Conservation (phyloP, 2,797 vertebrate species). For the Diceros bicornis region DNA sequence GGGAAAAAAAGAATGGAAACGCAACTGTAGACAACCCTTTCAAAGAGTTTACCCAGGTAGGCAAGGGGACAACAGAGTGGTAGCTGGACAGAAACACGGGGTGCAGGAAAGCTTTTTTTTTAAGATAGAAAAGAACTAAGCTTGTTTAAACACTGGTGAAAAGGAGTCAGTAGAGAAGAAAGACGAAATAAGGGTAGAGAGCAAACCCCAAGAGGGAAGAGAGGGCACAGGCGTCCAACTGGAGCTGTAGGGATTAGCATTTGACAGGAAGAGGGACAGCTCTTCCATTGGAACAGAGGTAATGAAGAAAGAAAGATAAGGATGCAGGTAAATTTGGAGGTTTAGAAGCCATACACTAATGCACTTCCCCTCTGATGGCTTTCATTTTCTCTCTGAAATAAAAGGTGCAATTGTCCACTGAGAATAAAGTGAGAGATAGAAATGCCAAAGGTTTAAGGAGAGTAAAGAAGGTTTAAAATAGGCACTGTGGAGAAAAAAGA, state of each 20-base stretch:
- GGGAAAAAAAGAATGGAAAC: background rate
- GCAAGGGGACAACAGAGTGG: background rate
- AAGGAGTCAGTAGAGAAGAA: constrained; percentile 16
- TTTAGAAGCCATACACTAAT: background rate
- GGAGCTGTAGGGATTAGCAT: background rate
- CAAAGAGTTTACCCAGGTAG: background rate
- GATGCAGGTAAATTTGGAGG: background rate
- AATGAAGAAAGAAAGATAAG: background rate
- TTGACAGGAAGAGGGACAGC: background rate
- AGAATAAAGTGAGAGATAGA: background rate
- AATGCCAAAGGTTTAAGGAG: background rate
- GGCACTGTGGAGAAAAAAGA: background rate
- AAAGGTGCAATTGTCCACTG: background rate
- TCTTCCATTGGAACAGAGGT: background rate
- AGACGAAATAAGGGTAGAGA: background rate
- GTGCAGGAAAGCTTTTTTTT: background rate
- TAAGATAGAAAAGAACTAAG: constrained; percentile 15
- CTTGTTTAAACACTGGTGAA: constrained; percentile 51
- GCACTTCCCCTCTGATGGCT: background rate
- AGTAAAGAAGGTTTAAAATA: background rate
- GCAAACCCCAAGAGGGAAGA: background rate
- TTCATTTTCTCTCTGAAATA: constrained; percentile 41
- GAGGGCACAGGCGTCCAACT: background rate
- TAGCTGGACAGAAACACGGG: background rate
- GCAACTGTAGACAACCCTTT: background rate